Conservation (phyloP, 1,140 invertebrate species). For the Danaus melanippus region DNA sequence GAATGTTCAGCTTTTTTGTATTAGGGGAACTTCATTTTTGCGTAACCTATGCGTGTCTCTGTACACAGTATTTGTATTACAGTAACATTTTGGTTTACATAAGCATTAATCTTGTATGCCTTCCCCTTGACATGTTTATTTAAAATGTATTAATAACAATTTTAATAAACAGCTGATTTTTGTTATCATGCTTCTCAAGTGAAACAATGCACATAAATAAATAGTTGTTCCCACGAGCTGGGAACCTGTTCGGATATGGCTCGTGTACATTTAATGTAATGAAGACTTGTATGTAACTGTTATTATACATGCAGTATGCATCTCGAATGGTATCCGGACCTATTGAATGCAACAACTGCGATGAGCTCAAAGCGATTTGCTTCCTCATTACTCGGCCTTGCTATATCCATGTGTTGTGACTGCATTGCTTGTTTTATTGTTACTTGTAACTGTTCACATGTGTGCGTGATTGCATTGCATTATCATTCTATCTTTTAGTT, state of each 20-base stretch:
- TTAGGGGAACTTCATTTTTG: slow-evolving; percentile 36
- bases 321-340: slow-evolving; percentile 21
- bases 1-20: slow-evolving; percentile 45
- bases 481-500: too few species aligned
- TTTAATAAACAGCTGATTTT: slow-evolving; percentile 20
- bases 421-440: slow-evolving; percentile 3
- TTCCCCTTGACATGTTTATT: too few species aligned
- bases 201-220: slow-evolving; percentile 25
- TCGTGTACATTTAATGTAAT: slow-evolving; percentile 21
- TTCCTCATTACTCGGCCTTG: slow-evolving; percentile 50
- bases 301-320: slow-evolving; percentile 32
- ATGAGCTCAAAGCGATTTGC: slow-evolving; percentile 31
- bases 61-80: slow-evolving; percentile 1
- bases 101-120: too few species aligned
- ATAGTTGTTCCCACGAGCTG: slow-evolving; percentile 14
- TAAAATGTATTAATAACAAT: too few species aligned
- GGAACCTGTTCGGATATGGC: slow-evolving; percentile 19
- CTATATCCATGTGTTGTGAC: slow-evolving; percentile 21
- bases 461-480: too few species aligned
- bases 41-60: slow-evolving; percentile 24
- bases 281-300: slow-evolving; percentile 21
- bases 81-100: too few species aligned
- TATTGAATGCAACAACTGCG: slow-evolving; percentile 40
- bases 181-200: slow-evolving; percentile 25
- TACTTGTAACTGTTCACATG: too few species aligned